These are phyloP conservation scores for Ecdyonurus torrentis DNA, from an alignment of 2,888 invertebrate species.

Conservation along the genomic window DNA sequence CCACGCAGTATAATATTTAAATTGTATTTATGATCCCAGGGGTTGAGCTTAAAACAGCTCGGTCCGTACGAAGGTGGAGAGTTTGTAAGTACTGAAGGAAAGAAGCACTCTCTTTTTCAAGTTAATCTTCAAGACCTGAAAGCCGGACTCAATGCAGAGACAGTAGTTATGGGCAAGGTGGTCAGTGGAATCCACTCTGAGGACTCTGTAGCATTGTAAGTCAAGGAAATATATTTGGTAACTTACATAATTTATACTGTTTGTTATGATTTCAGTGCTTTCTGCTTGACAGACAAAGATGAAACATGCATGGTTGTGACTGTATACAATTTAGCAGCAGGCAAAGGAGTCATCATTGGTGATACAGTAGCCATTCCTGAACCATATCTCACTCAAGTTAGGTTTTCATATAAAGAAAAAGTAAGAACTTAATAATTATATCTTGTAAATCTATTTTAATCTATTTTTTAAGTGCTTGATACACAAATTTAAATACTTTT, in stretches of 20 bases:
- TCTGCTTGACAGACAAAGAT: conserved; percentile 59
- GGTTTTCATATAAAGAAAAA: conserved; percentile 35
- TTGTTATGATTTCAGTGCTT: conserved; percentile 41
- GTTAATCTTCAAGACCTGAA: conserved; percentile 35
- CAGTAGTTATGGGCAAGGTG: conserved; percentile 58
- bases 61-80: conserved; percentile 46
- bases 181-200: conserved; percentile 63
- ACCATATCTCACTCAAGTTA: conserved; percentile 43
- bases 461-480: conserved; percentile 4
- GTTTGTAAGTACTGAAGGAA: conserved; percentile 31
- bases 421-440: conserved; percentile 24
- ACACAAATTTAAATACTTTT: too few species aligned
- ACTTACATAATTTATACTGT: not conserved
- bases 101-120: conserved; percentile 32
- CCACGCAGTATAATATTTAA: too few species aligned
- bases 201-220: conserved; percentile 63
- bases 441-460: conserved; percentile 19
- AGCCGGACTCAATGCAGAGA: conserved; percentile 45
- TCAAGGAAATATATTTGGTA: too few species aligned
- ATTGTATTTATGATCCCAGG: conserved; percentile 33
- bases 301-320: conserved; percentile 56
- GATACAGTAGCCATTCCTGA: conserved; percentile 70
- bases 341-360: conserved; percentile 67
- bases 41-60: conserved; percentile 46
- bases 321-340: conserved; percentile 69